These are phyloP conservation scores for Glaucomys volans DNA, from an alignment of 2,113 vertebrate genomes.

Conservation along the genomic window DNA sequence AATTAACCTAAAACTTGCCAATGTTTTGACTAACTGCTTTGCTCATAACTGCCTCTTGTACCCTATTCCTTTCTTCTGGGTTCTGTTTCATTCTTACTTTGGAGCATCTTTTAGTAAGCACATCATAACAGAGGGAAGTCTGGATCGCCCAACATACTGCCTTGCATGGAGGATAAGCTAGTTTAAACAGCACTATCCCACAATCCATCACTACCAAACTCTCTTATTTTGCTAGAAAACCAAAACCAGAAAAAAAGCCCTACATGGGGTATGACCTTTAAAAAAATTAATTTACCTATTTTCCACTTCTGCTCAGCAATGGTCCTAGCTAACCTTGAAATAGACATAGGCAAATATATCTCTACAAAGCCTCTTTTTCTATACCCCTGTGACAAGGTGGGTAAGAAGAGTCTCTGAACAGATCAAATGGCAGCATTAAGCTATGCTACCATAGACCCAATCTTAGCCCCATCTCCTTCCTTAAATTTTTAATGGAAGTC, in stretches of 20 bases:
- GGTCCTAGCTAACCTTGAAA: neutral
- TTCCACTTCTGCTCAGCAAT: slow-evolving; percentile 1
- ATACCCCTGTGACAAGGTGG: neutral
- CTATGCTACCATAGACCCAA: neutral
- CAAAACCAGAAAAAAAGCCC: neutral
- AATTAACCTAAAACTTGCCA: neutral
- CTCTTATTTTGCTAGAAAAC: neutral
- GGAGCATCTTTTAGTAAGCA: neutral
- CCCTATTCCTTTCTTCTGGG: neutral
- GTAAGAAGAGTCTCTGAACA: neutral
- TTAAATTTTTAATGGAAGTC: neutral
- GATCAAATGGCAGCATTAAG: neutral
- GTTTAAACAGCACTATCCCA: neutral
- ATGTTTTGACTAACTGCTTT: neutral
- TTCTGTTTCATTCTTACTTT: neutral
- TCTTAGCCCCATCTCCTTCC: neutral
- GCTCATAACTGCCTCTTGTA: neutral
- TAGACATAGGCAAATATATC: neutral
- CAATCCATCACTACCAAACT: neutral
- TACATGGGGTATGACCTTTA: neutral
- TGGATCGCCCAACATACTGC: neutral
- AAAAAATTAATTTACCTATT: neutral
- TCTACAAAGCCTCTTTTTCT: neutral
- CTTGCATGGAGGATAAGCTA: neutral
- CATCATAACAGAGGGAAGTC: neutral